Percentiles rank a stretch among this genome's conserved stretches.
These are phyloP conservation scores for Pseudeuparius sepicola DNA, from an alignment of 2,888 invertebrate species.

Conservation along the genomic window DNA sequence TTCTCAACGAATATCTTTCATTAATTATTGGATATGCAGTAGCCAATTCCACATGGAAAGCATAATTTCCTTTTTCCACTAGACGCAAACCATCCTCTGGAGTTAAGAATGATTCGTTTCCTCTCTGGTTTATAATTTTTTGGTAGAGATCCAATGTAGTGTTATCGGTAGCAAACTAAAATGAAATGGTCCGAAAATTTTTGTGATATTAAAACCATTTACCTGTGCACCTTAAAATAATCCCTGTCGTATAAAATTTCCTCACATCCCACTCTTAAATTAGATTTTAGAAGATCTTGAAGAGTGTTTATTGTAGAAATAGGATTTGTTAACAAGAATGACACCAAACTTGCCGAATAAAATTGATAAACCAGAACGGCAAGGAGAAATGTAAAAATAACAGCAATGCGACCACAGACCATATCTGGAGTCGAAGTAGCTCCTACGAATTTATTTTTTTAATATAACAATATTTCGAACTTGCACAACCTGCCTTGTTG, in stretches of 20 bases:
- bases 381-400: conserved; percentile 27
- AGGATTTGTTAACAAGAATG: conserved; percentile 50
- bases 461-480: no score
- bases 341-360: conserved; percentile 57
- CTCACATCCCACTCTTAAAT: conserved; percentile 49
- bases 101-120: conserved; percentile 26
- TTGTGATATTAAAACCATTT: conserved; percentile 25
- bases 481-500: conserved; percentile 34
- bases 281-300: conserved; percentile 46
- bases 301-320: conserved; percentile 49
- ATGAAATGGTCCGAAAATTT: conserved; percentile 7
- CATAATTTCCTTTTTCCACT: conserved; percentile 32
- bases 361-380: conserved; percentile 49
- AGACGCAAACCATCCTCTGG: conserved; percentile 27
- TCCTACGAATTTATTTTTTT: conserved; percentile 23
- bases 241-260: conserved; percentile 51
- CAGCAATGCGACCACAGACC: conserved; percentile 29
- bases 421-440: conserved; percentile 24
- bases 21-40: conserved; percentile 34
- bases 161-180: conserved; percentile 39
- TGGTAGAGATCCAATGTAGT: conserved; percentile 45
- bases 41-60: conserved; percentile 34
- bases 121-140: conserved; percentile 39
- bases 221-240: conserved; percentile 42
- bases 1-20: conserved; percentile 29